Evolutionary conservation across 2,888 invertebrate species (phyloP).

Genomic region (Rutpela maculata): DNA sequence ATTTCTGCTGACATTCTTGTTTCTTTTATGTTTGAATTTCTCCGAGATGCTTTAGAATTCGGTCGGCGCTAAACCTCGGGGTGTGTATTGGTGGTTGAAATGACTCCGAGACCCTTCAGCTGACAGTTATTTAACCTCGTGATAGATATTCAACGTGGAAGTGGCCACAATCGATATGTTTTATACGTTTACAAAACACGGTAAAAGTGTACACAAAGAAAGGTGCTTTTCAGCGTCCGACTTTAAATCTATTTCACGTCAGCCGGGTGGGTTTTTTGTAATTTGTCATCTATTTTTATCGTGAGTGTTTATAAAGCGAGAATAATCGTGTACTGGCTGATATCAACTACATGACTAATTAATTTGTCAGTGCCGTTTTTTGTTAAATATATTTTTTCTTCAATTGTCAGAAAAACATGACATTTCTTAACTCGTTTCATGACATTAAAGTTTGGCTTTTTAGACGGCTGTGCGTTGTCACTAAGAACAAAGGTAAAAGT

Average conservation of each 20-base stretch:
- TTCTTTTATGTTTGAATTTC: constrained; percentile 59
- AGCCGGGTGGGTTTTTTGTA: not conserved
- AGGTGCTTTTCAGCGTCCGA: constrained; percentile 36
- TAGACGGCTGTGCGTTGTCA: no score
- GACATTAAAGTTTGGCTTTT: no score
- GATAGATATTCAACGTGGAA: constrained; percentile 64
- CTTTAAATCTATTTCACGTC: constrained; percentile 31
- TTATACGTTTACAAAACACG: constrained; percentile 51
- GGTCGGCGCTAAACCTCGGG: constrained; percentile 41
- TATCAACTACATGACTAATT: not conserved
- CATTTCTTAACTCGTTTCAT: no score
- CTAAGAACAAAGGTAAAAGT: no score
- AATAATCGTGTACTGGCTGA: not conserved
- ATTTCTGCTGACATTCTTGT: constrained; percentile 61
- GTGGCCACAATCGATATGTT: constrained; percentile 50
- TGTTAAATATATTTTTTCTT: no score
- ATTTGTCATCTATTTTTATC: constrained; percentile 29
- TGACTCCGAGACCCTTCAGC: constrained; percentile 56
- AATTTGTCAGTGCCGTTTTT: no score
- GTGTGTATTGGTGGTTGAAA: constrained; percentile 45
- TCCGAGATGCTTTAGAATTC: constrained; percentile 58
- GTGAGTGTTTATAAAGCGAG: not conserved
- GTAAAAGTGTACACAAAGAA: constrained; percentile 29
- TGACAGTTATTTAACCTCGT: constrained; percentile 67
- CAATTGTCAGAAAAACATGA: no score